A percentile compares a stretch with the other conserved stretches of the same genome.
Conservation (phyloP, 2,888 invertebrate genomes). For the Drosophila emarginata region DNA sequence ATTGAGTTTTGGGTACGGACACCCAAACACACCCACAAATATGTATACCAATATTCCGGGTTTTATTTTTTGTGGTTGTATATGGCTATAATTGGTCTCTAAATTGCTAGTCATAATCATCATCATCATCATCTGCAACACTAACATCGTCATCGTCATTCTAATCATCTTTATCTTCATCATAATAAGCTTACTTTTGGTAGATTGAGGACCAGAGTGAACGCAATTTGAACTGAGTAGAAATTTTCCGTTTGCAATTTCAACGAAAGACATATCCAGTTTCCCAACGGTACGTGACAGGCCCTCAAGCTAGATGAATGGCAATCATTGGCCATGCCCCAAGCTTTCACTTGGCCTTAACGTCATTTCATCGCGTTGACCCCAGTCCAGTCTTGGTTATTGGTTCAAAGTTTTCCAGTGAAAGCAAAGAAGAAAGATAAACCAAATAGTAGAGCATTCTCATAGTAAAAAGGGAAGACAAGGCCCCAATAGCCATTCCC, state of each 20-base stretch:
- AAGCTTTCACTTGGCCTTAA: conserved; percentile 30
- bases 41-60: background rate
- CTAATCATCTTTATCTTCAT: conserved; percentile 39
- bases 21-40: background rate
- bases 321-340: background rate
- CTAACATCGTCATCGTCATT: conserved; percentile 10
- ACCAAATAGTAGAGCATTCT: background rate
- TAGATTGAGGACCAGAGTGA: conserved; percentile 55
- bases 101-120: conserved; percentile 68
- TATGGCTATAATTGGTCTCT: conserved; percentile 60
- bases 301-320: conserved; percentile 9
- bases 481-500: background rate
- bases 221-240: conserved; percentile 27
- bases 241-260: conserved; percentile 62
- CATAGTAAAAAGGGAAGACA: background rate
- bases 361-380: conserved; percentile 3
- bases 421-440: conserved; percentile 5
- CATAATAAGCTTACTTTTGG: conserved; percentile 47
- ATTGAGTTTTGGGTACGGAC: conserved; percentile 54
- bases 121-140: conserved; percentile 44
- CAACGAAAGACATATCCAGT: conserved; percentile 53
- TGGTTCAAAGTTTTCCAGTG: background rate
- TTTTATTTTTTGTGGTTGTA: conserved; percentile 15
- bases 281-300: conserved; percentile 39
- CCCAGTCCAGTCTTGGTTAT: too few species aligned